A percentile compares a stretch with the other conserved stretches of the same genome.
Evolutionary conservation across 2,888 invertebrate species (phyloP).

Genomic region (Pantelozetes paolii): DNA sequence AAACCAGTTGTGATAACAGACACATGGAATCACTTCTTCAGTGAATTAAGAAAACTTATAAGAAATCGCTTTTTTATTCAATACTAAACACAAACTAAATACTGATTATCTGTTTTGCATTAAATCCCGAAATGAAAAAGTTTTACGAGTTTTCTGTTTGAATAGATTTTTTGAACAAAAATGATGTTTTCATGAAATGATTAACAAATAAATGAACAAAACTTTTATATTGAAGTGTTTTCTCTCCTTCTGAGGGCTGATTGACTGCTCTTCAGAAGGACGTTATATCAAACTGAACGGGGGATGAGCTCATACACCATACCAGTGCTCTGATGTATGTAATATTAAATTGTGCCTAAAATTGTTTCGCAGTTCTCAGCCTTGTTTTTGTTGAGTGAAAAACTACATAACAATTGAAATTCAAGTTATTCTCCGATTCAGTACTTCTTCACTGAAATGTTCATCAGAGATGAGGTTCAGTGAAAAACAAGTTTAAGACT

Average conservation of each 20-base stretch:
- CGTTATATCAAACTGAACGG: neutral
- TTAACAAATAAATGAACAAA: conserved; percentile 5
- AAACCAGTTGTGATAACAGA: conserved; percentile 37
- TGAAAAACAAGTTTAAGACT: conserved; percentile 7
- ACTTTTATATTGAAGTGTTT: neutral
- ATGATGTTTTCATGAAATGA: neutral
- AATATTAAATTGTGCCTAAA: neutral
- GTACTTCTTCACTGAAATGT: neutral
- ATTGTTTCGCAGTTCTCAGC: neutral
- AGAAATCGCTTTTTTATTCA: neutral
- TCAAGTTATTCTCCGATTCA: conserved; percentile 19
- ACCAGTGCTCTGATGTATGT: neutral
- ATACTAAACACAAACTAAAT: neutral
- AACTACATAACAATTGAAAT: neutral
- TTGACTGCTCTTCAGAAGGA: conserved; percentile 28
- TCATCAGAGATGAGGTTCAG: neutral
- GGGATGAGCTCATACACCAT: conserved; percentile 17
- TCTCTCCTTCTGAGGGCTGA: neutral
- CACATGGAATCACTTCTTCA: conserved; percentile 2
- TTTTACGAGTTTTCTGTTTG: neutral
- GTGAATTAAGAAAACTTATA: neutral
- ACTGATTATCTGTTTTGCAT: conserved; percentile 25
- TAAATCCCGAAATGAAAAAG: neutral
- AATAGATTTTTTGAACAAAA: neutral
- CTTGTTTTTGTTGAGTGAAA: neutral